A percentile compares a stretch with the other conserved stretches of the same genome.
phyloP scores from a whole-genome alignment of 2,797 vertebrate genomes.

The Peromyscus melanophrys region DNA sequence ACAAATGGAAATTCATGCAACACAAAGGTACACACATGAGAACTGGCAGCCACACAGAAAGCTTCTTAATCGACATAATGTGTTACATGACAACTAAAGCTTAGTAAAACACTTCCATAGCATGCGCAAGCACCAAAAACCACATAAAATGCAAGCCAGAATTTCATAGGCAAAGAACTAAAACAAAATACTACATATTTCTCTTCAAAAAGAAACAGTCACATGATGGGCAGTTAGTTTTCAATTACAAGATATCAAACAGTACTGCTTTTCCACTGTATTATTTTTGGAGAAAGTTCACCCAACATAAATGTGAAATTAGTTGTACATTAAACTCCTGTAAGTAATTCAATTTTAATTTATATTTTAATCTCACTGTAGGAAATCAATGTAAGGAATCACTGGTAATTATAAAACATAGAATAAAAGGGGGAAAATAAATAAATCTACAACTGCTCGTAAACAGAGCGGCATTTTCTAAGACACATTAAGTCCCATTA shows the following conservation, averaged over 20 bases:
- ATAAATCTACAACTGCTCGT: not conserved
- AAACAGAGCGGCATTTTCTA: conserved; percentile 54
- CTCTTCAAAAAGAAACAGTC: conserved; percentile 62
- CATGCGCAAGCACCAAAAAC: not conserved
- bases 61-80: conserved; percentile 50
- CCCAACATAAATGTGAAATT: conserved; percentile 44
- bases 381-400: conserved; percentile 34
- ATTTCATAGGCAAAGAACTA: conserved; percentile 61
- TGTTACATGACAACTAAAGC: conserved; percentile 57
- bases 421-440: not conserved
- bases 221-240: conserved; percentile 59
- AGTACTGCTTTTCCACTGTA: conserved; percentile 50
- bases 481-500: conserved; percentile 58
- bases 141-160: conserved; percentile 34
- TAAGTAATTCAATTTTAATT: conserved; percentile 1
- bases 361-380: conserved; percentile 54
- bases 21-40: conserved; percentile 65
- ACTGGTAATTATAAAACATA: not conserved
- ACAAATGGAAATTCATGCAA: conserved; percentile 70
- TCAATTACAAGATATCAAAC: conserved; percentile 25
- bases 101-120: not conserved
- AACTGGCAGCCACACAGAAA: conserved; percentile 63
- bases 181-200: not conserved
- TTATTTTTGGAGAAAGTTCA: conserved; percentile 15
- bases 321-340: conserved; percentile 41